These are phyloP conservation scores for Simalia tracyae DNA, from an alignment of 2,797 vertebrate species.

Conservation along the genomic window DNA sequence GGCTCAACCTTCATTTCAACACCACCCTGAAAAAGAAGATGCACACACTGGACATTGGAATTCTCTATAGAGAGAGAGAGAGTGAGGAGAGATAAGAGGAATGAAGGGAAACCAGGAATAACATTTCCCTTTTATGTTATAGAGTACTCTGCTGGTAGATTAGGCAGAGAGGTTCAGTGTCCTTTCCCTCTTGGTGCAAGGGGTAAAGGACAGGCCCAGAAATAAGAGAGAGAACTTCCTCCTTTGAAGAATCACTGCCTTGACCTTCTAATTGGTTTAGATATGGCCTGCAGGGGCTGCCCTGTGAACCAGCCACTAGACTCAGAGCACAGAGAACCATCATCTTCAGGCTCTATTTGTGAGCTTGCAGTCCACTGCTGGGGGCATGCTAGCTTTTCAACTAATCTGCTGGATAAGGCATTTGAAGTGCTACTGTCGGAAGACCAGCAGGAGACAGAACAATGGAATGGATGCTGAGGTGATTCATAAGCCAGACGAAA, in stretches of 20 bases:
- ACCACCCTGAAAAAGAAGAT: constrained; percentile 33
- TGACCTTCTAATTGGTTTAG: neutral
- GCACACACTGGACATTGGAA: neutral
- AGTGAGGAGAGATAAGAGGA: neutral
- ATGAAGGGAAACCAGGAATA: neutral
- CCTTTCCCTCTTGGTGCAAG: too few species aligned
- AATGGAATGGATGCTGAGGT: neutral
- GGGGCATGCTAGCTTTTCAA: neutral
- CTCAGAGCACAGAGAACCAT: neutral
- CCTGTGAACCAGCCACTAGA: neutral
- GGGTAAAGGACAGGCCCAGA: neutral
- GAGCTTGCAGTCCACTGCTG: neutral
- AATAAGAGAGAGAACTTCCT: neutral
- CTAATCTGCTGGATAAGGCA: neutral
- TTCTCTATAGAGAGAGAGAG: neutral
- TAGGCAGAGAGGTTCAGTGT: neutral
- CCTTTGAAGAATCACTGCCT: neutral
- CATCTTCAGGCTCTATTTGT: neutral
- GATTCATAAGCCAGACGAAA: neutral
- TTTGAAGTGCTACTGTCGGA: neutral
- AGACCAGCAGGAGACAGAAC: neutral
- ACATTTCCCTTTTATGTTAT: too few species aligned
- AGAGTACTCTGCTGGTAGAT: neutral
- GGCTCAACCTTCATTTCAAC: constrained; percentile 9
- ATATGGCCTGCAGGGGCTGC: neutral